Base-by-base conservation (phyloP, 1,140 invertebrate species). In the Proctacanthus coquilletti region DNA sequence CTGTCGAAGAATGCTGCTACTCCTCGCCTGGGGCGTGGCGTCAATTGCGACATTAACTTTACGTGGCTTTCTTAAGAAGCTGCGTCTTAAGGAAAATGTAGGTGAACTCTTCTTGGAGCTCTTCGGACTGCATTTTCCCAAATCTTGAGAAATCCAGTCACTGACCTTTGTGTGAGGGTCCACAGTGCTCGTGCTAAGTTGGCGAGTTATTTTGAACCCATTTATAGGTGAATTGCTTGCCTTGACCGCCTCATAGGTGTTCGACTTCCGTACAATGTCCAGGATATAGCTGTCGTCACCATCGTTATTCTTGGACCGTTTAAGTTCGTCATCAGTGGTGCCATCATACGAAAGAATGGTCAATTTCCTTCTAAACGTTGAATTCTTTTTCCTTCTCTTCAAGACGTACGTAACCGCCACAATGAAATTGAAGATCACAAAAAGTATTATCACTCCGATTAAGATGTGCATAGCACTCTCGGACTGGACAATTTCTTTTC, bases 141-240 rank as follows among this genome's bases (percentile, higher is more conserved):
- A 74, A 61, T 79, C 77, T 43, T 80, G 69, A 3, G 79, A 72
- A 44, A 87, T 87, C 83, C 83, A 87, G 39, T 85, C 80, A 38
- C 74, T 70, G 3, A 87, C 83, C 65, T 85, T 84, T 9, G 80
- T 78, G 48, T 84, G 78, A 0, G 83, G 78, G 51, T 85, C 82
- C 41, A 87, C 74, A 0, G 82, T 84, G 33, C 81, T 84, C 9
- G 69, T 73, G 1, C 80, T 84, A 45, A 79, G 70, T 48, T 80
- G 75, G 23, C 80, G 57, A 11, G 75, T 71, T 8, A 79, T 59
- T 56, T 76, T 74, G 44, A 74, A 76, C 29, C 68, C 53, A 39
- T 56, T 53, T 25, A 53, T 52, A 10, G 52, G 51, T 6, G 57
- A 58, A 38, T 61, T 39, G 40, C 34, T 32, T 21, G 60, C 56